Evolutionary conservation across 2,888 invertebrate genomes (phyloP).

Genomic region (Brachyopa scutellaris): DNA sequence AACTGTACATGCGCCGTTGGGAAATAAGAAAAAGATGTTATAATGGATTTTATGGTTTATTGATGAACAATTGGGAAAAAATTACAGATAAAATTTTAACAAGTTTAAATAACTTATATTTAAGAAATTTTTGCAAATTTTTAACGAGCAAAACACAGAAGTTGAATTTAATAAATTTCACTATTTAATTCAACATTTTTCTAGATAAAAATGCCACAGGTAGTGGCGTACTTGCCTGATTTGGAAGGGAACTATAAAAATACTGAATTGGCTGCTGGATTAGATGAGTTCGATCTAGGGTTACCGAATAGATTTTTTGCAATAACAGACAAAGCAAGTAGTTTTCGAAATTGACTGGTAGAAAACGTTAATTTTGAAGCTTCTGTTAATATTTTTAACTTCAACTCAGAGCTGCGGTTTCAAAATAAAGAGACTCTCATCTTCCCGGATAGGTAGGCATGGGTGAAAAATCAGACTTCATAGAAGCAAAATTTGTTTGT

Average conservation of each 20-base stretch:
- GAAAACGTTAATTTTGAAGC: no score
- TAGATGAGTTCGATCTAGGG: conserved; percentile 6
- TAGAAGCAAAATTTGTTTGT: no score
- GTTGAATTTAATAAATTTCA: background rate
- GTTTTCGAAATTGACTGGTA: no score
- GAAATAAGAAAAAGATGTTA: background rate
- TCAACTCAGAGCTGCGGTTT: no score
- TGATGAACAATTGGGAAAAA: background rate
- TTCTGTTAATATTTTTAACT: no score
- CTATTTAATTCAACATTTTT: background rate
- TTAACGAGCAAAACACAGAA: background rate
- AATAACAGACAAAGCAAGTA: no score
- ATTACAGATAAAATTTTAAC: background rate
- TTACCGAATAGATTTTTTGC: no score
- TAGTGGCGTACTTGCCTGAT: conserved; percentile 61
- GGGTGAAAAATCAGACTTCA: no score
- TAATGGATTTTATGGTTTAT: conserved; percentile 2
- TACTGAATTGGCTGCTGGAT: conserved; percentile 24
- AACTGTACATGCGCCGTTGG: conserved; percentile 31
- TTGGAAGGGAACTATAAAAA: conserved; percentile 26
- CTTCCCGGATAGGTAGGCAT: no score
- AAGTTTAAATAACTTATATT: no score
- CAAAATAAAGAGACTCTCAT: no score
- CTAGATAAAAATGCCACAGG: conserved; percentile 52
- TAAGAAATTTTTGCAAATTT: background rate